phyloP scores from a whole-genome alignment of 2,797 vertebrate genomes.

The Pseudotriccus pelzelni region DNA sequence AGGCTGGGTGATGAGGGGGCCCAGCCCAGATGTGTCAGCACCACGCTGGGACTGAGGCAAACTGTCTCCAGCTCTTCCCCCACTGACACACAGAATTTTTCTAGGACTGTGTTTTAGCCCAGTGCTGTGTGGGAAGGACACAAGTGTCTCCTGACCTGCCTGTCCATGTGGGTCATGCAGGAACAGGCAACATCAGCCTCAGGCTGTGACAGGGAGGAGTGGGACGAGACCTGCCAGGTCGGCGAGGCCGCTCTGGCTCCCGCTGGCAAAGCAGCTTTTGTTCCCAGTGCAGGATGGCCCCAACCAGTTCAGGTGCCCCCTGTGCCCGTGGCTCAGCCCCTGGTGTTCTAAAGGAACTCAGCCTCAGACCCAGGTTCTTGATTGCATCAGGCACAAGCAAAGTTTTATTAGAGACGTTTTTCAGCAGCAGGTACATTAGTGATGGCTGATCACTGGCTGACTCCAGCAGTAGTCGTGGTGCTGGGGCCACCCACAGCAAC shows the following conservation, averaged over 20 bases:
- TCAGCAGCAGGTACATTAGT: conserved; percentile 3
- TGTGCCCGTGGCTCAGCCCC: background rate
- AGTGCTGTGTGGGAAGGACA: background rate
- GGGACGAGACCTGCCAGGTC: background rate
- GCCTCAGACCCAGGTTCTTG: background rate
- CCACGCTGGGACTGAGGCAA: background rate
- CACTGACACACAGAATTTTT: background rate
- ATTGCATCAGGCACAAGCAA: conserved; percentile 60
- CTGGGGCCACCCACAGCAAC: background rate
- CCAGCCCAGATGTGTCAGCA: background rate
- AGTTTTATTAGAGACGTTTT: conserved; percentile 63
- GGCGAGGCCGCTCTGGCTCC: background rate
- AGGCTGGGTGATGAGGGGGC: background rate
- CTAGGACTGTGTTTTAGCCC: background rate
- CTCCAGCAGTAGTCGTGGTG: background rate
- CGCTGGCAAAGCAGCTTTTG: background rate
- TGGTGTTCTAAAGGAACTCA: background rate
- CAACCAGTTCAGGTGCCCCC: background rate
- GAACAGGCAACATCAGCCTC: background rate
- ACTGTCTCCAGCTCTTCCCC: background rate
- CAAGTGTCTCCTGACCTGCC: background rate
- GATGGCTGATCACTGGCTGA: background rate
- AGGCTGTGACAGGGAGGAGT: background rate
- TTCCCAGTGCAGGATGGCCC: background rate
- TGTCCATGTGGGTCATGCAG: background rate